Evolutionary conservation across 2,888 invertebrate genomes (phyloP), one percentile per base, ranked within the genome.

Genomic region (Glyphotaelius pellucidus): DNA sequence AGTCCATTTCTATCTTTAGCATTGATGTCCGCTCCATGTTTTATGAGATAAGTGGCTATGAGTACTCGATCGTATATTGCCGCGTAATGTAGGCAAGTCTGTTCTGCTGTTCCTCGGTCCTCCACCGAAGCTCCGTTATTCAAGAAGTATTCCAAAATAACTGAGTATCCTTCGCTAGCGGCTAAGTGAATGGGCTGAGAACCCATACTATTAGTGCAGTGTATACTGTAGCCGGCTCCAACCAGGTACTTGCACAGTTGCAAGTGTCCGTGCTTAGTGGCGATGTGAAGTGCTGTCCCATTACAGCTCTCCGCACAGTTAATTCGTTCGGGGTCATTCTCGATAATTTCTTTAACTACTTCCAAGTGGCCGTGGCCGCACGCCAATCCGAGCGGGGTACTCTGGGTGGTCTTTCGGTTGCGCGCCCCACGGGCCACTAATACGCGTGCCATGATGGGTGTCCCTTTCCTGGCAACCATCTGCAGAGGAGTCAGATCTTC

Each of bases 401-500:
- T 83, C 81, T 83, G 31, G 7, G 31, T 83, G 31, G 81, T 83
- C 32, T 35, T 83, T 12, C 32, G 32, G 19, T 83, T 83, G 32
- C 32, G 32, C 2, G 81, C 81, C 15, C 81, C 81, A 5, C 32
- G 81, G 81, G 81, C 81, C 14, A 83, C 31, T 25, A 83, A 19
- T 15, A 83, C 31, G 19, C 32, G 31, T 14, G 32, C 81, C 32
- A 83, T 35, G 32, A 32, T 35, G 32, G 32, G 31, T 5, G 31
- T 31, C 31, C 81, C 81, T 32, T 31, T 83, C 9, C 31, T 32
- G 32, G 81, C 81, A 15, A 25, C 81, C 81, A 83, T 83, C 15
- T 83, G 81, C 81, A 83, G 32, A 35, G 81, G 32, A 83, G 81
- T 83, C 31, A 83, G 32, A 31, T 35, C 81, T 32, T 35, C 81